Percentiles rank a stretch among this genome's conserved stretches.
Conservation (phyloP, 2,797 vertebrate genomes). For the Vespertilio murinus region DNA sequence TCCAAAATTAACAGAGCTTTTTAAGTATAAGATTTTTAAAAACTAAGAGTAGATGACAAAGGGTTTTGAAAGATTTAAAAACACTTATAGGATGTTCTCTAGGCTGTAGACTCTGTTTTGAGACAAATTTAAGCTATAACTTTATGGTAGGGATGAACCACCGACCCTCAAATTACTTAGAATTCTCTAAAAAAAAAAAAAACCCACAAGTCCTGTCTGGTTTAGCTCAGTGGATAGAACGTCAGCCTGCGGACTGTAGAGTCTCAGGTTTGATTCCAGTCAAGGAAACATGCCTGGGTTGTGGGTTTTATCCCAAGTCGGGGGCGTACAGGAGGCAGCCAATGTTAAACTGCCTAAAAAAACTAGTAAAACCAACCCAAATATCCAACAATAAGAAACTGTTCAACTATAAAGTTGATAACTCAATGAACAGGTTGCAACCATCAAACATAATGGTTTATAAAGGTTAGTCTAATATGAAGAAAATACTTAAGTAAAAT, state of each 20-base stretch:
- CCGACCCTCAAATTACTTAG: neutral
- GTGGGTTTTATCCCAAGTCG: too few species aligned
- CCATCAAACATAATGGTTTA: neutral
- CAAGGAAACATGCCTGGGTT: too few species aligned
- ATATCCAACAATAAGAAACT: neutral
- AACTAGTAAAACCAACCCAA: neutral
- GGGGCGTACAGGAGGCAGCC: too few species aligned
- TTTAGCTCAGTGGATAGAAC: too few species aligned
- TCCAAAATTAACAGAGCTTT: slow-evolving; percentile 39
- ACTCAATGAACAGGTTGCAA: neutral
- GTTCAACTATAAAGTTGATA: neutral
- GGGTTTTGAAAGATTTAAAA: neutral
- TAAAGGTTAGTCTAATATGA: neutral
- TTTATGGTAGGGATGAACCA: neutral
- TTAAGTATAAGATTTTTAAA: neutral
- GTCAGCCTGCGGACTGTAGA: too few species aligned
- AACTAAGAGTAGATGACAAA: neutral
- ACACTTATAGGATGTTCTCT: neutral
- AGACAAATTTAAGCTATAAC: slow-evolving; percentile 18
- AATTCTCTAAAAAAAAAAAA: neutral
- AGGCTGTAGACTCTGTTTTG: neutral
- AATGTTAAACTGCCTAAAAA: neutral
- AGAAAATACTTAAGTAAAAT: slow-evolving; percentile 17
- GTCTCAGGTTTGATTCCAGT: too few species aligned
- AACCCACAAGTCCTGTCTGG: too few species aligned